These are phyloP conservation scores for Mayetiola destructor DNA, from an alignment of 2,888 invertebrate species.

Conservation along the genomic window DNA sequence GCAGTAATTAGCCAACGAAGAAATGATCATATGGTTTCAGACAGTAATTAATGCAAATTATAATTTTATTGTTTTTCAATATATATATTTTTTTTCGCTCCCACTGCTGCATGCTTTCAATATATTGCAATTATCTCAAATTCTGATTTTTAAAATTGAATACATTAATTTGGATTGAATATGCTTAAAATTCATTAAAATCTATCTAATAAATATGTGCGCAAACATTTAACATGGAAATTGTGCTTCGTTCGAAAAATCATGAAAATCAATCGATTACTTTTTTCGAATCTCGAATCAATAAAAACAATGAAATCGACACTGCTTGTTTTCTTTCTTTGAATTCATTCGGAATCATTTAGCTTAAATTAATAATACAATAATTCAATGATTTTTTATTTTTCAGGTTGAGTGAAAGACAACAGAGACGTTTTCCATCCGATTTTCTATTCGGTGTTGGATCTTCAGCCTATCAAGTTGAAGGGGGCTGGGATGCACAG, in stretches of 20 bases:
- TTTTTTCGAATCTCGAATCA: background rate
- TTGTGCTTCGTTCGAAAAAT: background rate
- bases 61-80: too few species aligned
- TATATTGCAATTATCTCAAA: too few species aligned
- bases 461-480: conserved; percentile 18
- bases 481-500: conserved; percentile 31
- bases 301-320: background rate
- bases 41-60: too few species aligned
- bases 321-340: too few species aligned
- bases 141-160: too few species aligned
- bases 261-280: background rate
- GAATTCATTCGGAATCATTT: too few species aligned
- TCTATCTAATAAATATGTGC: background rate
- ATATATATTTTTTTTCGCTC: too few species aligned
- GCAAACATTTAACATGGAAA: background rate
- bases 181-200: too few species aligned
- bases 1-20: too few species aligned
- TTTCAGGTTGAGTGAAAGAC: background rate
- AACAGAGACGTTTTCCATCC: conserved; percentile 28
- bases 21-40: too few species aligned
- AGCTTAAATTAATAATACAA: background rate
- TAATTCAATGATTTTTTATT: background rate
- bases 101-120: too few species aligned
- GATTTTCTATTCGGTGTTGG: conserved; percentile 33
- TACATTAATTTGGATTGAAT: too few species aligned